Conservation (phyloP, 1,140 invertebrate genomes). For the Acromyrmex echinatior region DNA sequence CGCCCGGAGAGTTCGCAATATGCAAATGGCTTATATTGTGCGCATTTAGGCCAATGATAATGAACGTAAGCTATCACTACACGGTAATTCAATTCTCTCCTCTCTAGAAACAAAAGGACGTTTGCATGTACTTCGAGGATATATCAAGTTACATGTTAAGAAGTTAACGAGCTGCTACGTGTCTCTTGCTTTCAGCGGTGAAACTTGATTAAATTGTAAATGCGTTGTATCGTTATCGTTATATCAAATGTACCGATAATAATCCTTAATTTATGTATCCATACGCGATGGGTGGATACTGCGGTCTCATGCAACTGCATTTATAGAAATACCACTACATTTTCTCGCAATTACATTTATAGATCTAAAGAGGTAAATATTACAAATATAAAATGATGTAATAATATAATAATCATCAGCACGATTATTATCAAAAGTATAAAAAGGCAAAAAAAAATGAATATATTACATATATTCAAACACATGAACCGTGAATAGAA, state of each 20-base stretch:
- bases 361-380: neutral
- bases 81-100: slow-evolving; percentile 54
- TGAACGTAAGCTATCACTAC: slow-evolving; percentile 40
- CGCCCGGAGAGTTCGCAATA: neutral
- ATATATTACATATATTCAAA: neutral
- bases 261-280: neutral
- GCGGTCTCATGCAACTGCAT: neutral
- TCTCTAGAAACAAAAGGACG: slow-evolving; percentile 18
- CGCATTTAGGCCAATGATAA: slow-evolving; percentile 60
- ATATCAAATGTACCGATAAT: slow-evolving; percentile 21
- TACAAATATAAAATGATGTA: neutral
- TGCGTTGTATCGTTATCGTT: slow-evolving; percentile 23
- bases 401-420: neutral
- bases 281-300: neutral
- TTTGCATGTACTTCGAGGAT: slow-evolving; percentile 45
- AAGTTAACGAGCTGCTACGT: slow-evolving; percentile 33
- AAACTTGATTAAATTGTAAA: slow-evolving; percentile 36
- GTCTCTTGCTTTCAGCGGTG: slow-evolving; percentile 34
- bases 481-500: neutral
- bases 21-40: slow-evolving; percentile 50
- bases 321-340: neutral
- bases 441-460: neutral
- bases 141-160: slow-evolving; percentile 46
- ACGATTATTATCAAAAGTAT: neutral
- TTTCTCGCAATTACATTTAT: neutral